A percentile compares a stretch with the other conserved stretches of the same genome.
These are phyloP conservation scores for Notolabrus celidotus DNA, from an alignment of 2,797 vertebrate genomes.

Conservation along the genomic window DNA sequence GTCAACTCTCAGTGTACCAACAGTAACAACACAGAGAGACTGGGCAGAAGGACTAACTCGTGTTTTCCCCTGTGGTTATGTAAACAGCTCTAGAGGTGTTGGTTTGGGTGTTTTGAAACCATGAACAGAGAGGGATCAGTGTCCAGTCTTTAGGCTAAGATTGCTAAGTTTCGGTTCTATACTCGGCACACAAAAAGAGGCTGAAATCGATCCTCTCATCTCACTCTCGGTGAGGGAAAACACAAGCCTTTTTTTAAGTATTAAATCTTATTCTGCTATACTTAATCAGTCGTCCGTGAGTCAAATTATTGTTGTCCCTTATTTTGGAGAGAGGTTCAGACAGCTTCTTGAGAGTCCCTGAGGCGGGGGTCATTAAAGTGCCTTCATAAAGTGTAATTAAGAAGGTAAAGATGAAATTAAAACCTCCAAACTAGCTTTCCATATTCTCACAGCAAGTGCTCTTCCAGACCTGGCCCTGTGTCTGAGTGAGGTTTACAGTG, in stretches of 20 bases:
- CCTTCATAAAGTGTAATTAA: constrained; percentile 6
- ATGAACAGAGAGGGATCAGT: too few species aligned
- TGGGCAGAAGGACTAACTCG: neutral
- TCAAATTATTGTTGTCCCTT: neutral
- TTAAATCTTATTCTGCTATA: neutral
- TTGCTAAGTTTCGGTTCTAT: too few species aligned
- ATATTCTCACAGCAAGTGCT: too few species aligned
- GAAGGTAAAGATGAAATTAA: neutral
- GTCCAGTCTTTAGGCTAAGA: too few species aligned
- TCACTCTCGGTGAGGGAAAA: too few species aligned
- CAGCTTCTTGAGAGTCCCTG: neutral
- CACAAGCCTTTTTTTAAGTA: too few species aligned
- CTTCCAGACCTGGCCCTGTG: neutral
- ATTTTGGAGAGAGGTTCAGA: neutral
- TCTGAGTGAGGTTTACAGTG: constrained; percentile 31
- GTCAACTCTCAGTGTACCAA: neutral
- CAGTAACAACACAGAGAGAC: neutral
- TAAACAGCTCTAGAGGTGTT: too few species aligned
- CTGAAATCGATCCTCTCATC: too few species aligned
- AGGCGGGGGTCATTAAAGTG: constrained; percentile 4
- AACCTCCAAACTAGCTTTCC: neutral
- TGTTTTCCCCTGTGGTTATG: neutral
- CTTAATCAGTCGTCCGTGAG: neutral
- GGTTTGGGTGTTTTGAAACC: too few species aligned
- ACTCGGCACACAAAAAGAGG: too few species aligned